Percentiles rank a stretch among this genome's conserved stretches.
phyloP scores from a whole-genome alignment of 2,888 invertebrate species.

The Brachypterus glaber region DNA sequence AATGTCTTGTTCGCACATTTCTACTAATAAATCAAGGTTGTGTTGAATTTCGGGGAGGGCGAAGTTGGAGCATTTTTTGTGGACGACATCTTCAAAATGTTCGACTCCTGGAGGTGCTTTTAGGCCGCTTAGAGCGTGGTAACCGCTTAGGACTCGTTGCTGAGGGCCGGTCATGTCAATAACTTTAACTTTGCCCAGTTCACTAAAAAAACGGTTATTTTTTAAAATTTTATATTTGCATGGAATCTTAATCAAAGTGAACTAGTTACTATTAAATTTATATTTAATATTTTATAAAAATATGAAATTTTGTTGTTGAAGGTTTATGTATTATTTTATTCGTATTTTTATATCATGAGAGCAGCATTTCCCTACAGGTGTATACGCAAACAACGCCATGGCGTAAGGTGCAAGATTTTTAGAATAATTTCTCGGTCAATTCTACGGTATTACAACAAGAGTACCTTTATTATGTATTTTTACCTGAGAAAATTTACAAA shows the following conservation, averaged over 20 bases:
- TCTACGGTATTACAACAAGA: no score
- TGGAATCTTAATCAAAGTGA: background rate
- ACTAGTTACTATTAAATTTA: background rate
- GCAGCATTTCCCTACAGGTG: no score
- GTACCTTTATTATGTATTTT: no score
- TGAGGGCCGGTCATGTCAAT: conserved; percentile 99
- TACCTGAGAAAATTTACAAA: no score
- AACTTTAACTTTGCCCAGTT: conserved; percentile 84
- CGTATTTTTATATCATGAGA: no score
- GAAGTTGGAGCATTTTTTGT: conserved; percentile 57
- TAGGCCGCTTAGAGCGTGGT: conserved; percentile 76
- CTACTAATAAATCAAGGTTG: conserved; percentile 84
- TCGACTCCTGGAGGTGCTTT: conserved; percentile 47
- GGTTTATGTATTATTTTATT: background rate
- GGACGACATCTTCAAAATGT: conserved; percentile 55
- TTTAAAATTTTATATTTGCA: conserved; percentile 3
- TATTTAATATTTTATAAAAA: background rate
- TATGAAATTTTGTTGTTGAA: background rate
- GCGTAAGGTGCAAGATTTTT: no score
- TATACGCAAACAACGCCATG: no score
- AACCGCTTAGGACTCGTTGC: conserved; percentile 82
- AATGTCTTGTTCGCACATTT: conserved; percentile 93
- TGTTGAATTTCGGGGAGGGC: conserved; percentile 83
- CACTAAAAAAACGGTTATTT: conserved; percentile 36
- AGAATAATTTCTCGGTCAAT: no score